These are phyloP conservation scores for Dicrostonyx torquatus DNA, from an alignment of 2,797 vertebrate genomes.

Conservation along the genomic window DNA sequence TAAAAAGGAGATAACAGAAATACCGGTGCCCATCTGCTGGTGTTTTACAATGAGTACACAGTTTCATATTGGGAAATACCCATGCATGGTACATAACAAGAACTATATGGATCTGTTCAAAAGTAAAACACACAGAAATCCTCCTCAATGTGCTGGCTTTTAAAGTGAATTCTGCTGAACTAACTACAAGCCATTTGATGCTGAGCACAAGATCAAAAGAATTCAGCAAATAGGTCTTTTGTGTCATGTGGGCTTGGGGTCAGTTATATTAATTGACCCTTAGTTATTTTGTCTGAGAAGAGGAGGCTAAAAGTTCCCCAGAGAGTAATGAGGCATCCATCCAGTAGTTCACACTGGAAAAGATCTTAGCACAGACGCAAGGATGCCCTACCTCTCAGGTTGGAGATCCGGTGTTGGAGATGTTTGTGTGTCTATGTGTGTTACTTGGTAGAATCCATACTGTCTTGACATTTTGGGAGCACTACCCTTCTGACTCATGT, in stretches of 20 bases:
- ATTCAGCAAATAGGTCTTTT: slow-evolving; percentile 23
- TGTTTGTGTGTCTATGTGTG: not conserved
- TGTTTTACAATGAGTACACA: not conserved
- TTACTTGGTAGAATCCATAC: not conserved
- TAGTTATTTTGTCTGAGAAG: slow-evolving; percentile 62
- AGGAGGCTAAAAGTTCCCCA: not conserved
- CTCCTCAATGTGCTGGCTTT: not conserved
- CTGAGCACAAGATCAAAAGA: slow-evolving; percentile 50
- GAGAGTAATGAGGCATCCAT: not conserved
- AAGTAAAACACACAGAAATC: not conserved
- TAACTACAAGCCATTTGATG: not conserved
- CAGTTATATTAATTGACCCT: slow-evolving; percentile 57
- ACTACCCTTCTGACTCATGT: not conserved
- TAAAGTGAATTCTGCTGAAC: slow-evolving; percentile 1
- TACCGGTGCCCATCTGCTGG: not conserved
- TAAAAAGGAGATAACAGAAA: not conserved
- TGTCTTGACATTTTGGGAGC: too few relatives aligned
- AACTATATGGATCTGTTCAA: not conserved
- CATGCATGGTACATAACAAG: not conserved
- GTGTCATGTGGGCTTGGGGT: slow-evolving; percentile 32
- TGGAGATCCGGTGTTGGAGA: not conserved
- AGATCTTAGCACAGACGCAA: not conserved
- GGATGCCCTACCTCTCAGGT: not conserved
- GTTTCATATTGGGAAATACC: not conserved
- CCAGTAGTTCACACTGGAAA: not conserved